Evolutionary conservation across 2,888 invertebrate species (phyloP).

Genomic region (Hirudinaria manillensis): DNA sequence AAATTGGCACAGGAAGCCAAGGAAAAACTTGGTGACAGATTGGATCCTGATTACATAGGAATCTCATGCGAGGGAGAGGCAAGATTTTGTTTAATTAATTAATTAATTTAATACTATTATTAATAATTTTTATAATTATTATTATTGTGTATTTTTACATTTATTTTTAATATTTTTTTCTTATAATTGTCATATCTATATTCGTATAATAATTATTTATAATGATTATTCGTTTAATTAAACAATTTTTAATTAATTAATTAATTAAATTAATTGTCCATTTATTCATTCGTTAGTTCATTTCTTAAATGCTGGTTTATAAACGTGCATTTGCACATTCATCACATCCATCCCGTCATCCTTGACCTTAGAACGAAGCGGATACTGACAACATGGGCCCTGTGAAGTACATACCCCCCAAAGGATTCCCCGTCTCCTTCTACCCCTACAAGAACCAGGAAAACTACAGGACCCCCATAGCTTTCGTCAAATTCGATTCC

Average conservation of each 20-base stretch:
- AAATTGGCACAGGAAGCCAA: slow-evolving; percentile 31
- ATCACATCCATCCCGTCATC: too few species aligned
- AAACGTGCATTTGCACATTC: too few species aligned
- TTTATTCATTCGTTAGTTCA: too few species aligned
- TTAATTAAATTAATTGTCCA: too few species aligned
- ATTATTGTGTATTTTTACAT: neutral
- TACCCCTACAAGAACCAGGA: slow-evolving; percentile 37
- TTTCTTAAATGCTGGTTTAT: too few species aligned
- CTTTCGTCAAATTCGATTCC: slow-evolving; percentile 48
- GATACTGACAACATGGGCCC: slow-evolving; percentile 37
- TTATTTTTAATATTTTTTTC: neutral
- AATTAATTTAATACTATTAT: neutral
- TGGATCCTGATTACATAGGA: slow-evolving; percentile 29
- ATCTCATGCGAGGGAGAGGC: slow-evolving; percentile 39
- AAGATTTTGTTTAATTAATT: neutral
- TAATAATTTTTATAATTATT: slow-evolving; percentile 1
- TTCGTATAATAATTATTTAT: too few species aligned
- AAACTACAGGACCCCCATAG: slow-evolving; percentile 46
- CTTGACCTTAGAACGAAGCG: slow-evolving; percentile 33
- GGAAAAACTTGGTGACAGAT: slow-evolving; percentile 9
- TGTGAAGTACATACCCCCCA: slow-evolving; percentile 33
- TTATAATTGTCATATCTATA: neutral
- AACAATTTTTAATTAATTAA: too few species aligned
- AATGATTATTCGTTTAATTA: too few species aligned
- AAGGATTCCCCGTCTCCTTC: slow-evolving; percentile 35